Evolutionary conservation across 30 jellyfish, hydroid and myxozoan genomes (phyloP).

Genomic region (Hydractinia symbiolongicarpus): DNA sequence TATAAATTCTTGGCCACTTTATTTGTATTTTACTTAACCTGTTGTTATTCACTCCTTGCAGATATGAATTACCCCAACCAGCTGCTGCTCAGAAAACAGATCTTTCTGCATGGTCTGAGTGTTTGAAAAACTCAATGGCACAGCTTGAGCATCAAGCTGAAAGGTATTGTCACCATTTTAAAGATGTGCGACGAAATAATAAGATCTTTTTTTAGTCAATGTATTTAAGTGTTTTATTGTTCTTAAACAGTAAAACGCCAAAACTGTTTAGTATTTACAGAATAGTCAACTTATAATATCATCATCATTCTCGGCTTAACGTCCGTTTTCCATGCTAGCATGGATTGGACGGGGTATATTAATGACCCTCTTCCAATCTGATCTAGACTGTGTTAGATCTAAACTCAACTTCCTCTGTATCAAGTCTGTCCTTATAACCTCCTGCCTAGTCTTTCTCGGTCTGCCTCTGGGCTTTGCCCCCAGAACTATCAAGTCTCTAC

Average conservation of each 20-base stretch:
- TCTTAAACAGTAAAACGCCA: not conserved
- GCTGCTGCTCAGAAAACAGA: constrained; percentile 86
- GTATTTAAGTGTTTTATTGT: not conserved
- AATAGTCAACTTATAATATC: not conserved
- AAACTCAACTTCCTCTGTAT: too few relatives aligned
- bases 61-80: constrained; percentile 97
- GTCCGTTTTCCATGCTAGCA: too few relatives aligned
- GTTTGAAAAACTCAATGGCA: constrained; percentile 84
- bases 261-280: not conserved
- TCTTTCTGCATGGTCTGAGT: constrained; percentile 88
- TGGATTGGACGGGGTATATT: too few relatives aligned
- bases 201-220: not conserved
- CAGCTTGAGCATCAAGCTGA: constrained; percentile 94
- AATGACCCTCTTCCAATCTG: too few relatives aligned
- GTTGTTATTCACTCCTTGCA: not conserved
- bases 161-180: constrained; percentile 46
- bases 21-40: too few relatives aligned
- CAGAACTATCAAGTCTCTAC: too few relatives aligned
- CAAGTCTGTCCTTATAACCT: too few relatives aligned
- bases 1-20: not conserved
- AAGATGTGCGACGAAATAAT: not conserved
- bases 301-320: too few relatives aligned
- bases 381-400: too few relatives aligned
- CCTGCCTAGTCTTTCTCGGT: too few relatives aligned
- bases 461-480: too few relatives aligned